A percentile compares a stretch with the other conserved stretches of the same genome.
phyloP scores from a whole-genome alignment of 2,797 vertebrate genomes.

The Furcifer pardalis region DNA sequence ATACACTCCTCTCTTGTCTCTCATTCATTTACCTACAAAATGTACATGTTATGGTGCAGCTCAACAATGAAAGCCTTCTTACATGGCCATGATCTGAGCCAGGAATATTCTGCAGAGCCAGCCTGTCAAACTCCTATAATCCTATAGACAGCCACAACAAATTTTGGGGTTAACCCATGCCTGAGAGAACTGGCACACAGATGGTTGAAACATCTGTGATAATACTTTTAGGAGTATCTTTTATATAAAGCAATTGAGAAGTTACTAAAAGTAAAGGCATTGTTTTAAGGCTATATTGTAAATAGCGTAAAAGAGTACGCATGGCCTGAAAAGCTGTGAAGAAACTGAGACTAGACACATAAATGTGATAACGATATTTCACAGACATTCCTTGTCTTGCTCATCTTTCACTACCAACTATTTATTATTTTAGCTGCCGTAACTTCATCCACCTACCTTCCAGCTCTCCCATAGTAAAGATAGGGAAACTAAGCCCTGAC shows the following conservation, averaged over 20 bases:
- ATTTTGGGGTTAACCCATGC: not conserved
- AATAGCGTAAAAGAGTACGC: not conserved
- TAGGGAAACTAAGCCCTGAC: not conserved
- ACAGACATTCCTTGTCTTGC: too few relatives aligned
- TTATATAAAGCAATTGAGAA: not conserved
- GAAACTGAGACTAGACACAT: not conserved
- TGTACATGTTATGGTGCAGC: not conserved
- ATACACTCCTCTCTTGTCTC: not conserved
- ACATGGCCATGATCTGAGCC: not conserved
- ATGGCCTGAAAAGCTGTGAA: not conserved
- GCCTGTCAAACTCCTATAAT: not conserved
- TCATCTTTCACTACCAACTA: not conserved
- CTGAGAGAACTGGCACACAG: not conserved
- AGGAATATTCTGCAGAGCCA: not conserved
- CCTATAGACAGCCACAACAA: too few relatives aligned
- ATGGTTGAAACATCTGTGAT: not conserved
- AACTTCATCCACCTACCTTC: not conserved
- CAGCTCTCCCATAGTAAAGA: not conserved
- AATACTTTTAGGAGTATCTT: not conserved
- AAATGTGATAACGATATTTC: too few relatives aligned
- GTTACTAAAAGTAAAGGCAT: not conserved
- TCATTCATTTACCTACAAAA: not conserved
- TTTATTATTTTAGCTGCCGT: not conserved
- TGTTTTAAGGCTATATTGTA: not conserved
- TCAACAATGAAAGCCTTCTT: not conserved